Evolutionary conservation across 1,140 invertebrate species (phyloP).

Genomic region (Yoshiicerus persimilis): DNA sequence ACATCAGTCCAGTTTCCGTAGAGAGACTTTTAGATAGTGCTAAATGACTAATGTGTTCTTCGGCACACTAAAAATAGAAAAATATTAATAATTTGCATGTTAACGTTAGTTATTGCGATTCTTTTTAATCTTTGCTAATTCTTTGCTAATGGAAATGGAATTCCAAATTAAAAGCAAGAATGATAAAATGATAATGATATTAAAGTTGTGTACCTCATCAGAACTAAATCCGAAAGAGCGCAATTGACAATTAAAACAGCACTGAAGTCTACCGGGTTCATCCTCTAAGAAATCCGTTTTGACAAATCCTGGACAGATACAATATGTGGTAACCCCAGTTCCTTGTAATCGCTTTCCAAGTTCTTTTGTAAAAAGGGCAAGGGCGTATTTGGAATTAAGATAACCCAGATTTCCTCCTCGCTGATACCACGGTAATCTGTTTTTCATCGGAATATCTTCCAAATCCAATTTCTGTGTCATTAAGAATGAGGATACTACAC

Average conservation of each 20-base stretch:
- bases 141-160: too few species aligned
- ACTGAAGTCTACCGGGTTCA: background rate
- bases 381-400: conserved; percentile 7
- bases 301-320: background rate
- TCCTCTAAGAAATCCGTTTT: conserved; percentile 7
- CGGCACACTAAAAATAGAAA: background rate
- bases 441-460: background rate
- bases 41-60: background rate
- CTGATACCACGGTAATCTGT: background rate
- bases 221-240: background rate
- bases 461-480: background rate
- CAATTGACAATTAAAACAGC: conserved; percentile 26
- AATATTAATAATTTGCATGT: background rate
- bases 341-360: background rate
- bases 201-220: background rate
- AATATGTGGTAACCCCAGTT: background rate
- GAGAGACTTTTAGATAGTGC: background rate
- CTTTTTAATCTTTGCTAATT: too few species aligned
- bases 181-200: too few species aligned
- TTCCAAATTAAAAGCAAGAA: too few species aligned
- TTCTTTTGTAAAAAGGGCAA: conserved; percentile 12
- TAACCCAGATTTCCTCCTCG: conserved; percentile 39
- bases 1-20: background rate
- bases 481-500: background rate
- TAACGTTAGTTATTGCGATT: too few species aligned